A percentile compares a stretch with the other conserved stretches of the same genome.
Evolutionary conservation across 2,797 vertebrate genomes (phyloP).

Genomic region (Hozukius guyotensis): DNA sequence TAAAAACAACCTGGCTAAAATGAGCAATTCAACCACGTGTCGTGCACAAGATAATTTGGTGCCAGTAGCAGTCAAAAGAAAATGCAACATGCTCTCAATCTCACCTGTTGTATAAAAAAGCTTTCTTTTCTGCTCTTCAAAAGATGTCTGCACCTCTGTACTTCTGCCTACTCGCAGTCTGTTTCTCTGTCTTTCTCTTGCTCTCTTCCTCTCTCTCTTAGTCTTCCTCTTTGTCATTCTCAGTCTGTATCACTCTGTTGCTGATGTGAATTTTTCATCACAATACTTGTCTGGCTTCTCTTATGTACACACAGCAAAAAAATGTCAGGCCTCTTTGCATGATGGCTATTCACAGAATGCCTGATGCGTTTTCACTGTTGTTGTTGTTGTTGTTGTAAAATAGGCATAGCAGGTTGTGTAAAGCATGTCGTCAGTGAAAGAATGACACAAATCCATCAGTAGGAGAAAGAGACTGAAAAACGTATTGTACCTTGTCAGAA

Average conservation of each 20-base stretch:
- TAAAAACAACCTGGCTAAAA: background rate
- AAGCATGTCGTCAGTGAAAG: conserved; percentile 23
- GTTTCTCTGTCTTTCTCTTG: background rate
- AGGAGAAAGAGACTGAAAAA: conserved; percentile 3
- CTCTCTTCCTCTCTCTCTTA: background rate
- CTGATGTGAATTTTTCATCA: conserved; percentile 43
- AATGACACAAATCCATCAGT: conserved; percentile 37
- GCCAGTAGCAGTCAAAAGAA: background rate
- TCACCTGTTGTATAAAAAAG: conserved; percentile 2
- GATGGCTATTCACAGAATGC: conserved; percentile 46
- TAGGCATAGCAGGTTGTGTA: conserved; percentile 11
- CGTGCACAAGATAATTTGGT: background rate
- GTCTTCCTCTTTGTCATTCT: conserved; percentile 24
- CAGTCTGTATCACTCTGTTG: background rate
- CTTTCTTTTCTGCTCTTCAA: background rate
- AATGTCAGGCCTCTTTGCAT: conserved; percentile 22
- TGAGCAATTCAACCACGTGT: background rate
- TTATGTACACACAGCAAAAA: conserved; percentile 9
- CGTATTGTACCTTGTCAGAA: background rate
- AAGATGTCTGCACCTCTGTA: background rate
- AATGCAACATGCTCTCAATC: background rate
- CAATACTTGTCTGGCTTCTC: conserved; percentile 24
- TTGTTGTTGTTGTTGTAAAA: background rate
- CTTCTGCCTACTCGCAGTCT: background rate
- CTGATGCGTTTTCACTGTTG: conserved; percentile 26